Evolutionary conservation across 2,113 vertebrate genomes (phyloP).

Genomic region (Smithornis capensis): DNA sequence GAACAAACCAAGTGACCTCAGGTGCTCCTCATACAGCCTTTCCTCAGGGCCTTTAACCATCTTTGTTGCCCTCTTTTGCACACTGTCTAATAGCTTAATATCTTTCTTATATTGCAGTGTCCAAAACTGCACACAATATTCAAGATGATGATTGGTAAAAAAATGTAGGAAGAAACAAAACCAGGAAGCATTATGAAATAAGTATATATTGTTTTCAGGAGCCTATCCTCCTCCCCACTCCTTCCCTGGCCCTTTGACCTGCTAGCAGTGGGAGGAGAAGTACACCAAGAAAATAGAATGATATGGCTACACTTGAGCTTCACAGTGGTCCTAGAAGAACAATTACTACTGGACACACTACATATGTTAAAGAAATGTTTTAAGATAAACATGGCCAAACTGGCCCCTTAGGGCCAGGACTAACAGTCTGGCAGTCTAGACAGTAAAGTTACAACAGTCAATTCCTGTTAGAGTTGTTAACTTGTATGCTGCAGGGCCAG

Average conservation of each 20-base stretch:
- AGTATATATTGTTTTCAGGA: not conserved
- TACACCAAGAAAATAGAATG: not conserved
- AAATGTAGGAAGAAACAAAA: too few relatives aligned
- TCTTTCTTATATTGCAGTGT: too few relatives aligned
- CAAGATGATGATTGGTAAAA: not conserved
- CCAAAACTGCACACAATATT: too few relatives aligned
- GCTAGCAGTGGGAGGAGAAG: not conserved
- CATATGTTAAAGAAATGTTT: not conserved
- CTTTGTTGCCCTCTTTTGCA: too few relatives aligned
- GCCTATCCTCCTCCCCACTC: not conserved
- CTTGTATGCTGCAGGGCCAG: rapidly evolving
- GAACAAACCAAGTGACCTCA: too few relatives aligned
- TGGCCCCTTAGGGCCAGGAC: not conserved
- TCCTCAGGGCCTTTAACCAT: too few relatives aligned
- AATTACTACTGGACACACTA: rapidly evolving
- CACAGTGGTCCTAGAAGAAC: not conserved
- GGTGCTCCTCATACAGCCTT: too few relatives aligned
- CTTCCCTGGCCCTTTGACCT: not conserved
- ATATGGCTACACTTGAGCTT: not conserved
- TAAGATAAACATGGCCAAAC: not conserved
- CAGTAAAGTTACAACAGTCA: not conserved
- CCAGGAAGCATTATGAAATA: not conserved
- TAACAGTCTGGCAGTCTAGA: not conserved
- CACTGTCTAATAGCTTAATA: too few relatives aligned
- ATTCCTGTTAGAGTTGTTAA: not conserved